phyloP scores from a whole-genome alignment of 2,797 vertebrate species.

The Rhyacichthys aspro region DNA sequence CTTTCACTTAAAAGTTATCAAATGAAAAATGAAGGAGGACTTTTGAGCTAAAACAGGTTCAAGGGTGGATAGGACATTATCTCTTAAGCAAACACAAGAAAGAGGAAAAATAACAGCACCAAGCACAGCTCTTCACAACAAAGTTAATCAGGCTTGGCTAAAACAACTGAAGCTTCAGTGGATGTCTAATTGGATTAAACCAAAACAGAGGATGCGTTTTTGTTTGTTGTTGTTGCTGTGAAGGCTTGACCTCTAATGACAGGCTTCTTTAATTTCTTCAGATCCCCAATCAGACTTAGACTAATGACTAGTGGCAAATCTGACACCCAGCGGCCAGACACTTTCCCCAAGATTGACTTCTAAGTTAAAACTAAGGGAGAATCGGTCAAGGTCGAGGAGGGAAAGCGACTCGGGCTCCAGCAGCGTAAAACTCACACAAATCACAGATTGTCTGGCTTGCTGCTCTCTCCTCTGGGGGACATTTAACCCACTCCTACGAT shows the following conservation, averaged over 20 bases:
- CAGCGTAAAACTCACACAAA: slow-evolving; percentile 66
- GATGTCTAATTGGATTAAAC: slow-evolving; percentile 81
- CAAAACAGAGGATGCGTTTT: slow-evolving; percentile 74
- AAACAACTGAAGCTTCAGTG: slow-evolving; percentile 76
- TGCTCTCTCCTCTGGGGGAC: slow-evolving; percentile 62
- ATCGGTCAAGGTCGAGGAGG: slow-evolving; percentile 72
- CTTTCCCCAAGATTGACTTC: slow-evolving; percentile 70
- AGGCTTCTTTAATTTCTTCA: slow-evolving; percentile 67
- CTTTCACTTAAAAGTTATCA: neutral
- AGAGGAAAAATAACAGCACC: slow-evolving; percentile 53
- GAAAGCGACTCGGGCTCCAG: slow-evolving; percentile 52
- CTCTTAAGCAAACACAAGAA: slow-evolving; percentile 59
- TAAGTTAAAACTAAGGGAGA: slow-evolving; percentile 68
- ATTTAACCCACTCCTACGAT: slow-evolving; percentile 70
- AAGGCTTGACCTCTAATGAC: slow-evolving; percentile 76
- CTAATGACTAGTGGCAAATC: slow-evolving; percentile 73
- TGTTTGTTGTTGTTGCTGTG: slow-evolving; percentile 65
- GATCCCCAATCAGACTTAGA: slow-evolving; percentile 68
- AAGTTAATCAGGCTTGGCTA: slow-evolving; percentile 76
- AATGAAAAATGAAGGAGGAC: slow-evolving; percentile 7
- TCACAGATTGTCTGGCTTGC: slow-evolving; percentile 55
- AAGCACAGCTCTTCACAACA: slow-evolving; percentile 68
- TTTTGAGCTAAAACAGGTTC: slow-evolving; percentile 24
- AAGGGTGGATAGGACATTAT: slow-evolving; percentile 40
- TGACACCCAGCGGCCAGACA: slow-evolving; percentile 62